Base-by-base conservation (phyloP, 2,113 vertebrate genomes). In the Glaucomys volans region DNA sequence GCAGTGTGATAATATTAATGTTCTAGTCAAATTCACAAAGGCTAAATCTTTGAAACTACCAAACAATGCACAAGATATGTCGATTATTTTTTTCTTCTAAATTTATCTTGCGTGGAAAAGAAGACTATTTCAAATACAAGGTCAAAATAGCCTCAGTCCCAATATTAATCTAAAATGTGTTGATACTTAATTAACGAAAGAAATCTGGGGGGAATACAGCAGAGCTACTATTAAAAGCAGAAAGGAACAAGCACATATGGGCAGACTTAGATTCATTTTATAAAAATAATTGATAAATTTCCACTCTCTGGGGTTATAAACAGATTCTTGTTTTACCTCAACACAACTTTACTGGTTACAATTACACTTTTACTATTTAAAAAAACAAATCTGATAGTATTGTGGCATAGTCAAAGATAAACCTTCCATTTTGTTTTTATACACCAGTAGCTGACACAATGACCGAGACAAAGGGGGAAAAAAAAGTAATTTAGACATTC, bases 101-200 rank as follows among this genome's bases (percentile, higher is more conserved):
- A 95, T 86, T 88, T 87, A 92, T 92, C 80, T 89, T 92, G 17
- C 26, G 30, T 82, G 30, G 8, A 95, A 69, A 44, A 86, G 4
- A 95, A 67, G 32, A 1, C 10, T 69, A 42, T 85, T 95, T 97
- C 40, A 93, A 69, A 88, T n/a, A 30, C 67, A 95, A 96, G 86
- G 54, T 97, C 81, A 93, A 94, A 81, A 86, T 82, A 79, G 37
- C 7, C 4, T 18, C 42, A 42, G 22, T 50, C 52, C 62, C 79
- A 89, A 91, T 86, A 93, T 75, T 95, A 77, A 91, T 97, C 40
- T 67, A 95, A 92, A 88, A 96, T 86, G 82, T 95, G 79, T 91
- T 95, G 77, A 86, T 96, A 91, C 37, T 81, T 97, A 96, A 94
- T 93, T 95, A 97, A 88, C 72, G 77, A 79, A 92, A 54, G 24